These are phyloP conservation scores for Isaurus tuberculatus DNA, from an alignment of 92 coral and sea anemone species.

Conservation along the genomic window DNA sequence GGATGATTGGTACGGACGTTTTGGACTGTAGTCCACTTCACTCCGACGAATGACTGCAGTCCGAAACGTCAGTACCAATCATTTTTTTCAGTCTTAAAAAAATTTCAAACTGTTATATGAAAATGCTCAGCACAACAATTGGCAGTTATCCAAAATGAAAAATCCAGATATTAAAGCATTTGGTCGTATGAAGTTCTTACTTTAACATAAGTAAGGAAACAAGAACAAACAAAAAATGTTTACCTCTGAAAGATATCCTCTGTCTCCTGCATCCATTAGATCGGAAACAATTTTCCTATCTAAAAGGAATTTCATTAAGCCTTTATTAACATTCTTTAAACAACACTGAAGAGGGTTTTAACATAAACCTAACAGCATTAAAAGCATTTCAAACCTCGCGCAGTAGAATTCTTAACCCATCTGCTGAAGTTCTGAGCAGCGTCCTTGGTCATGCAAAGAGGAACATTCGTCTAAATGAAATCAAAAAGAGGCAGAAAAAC, in stretches of 20 bases:
- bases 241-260: conserved; percentile 37
- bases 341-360: neutral
- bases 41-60: too few relatives aligned
- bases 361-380: neutral
- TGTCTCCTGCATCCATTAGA: conserved; percentile 42
- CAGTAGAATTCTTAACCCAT: conserved; percentile 30
- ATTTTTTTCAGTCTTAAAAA: too few relatives aligned
- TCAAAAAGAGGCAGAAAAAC: too few relatives aligned
- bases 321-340: neutral
- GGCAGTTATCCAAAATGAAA: too few relatives aligned
- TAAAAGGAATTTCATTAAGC: neutral
- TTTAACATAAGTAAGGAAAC: too few relatives aligned
- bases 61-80: too few relatives aligned
- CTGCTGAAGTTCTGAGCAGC: conserved; percentile 30
- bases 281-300: conserved; percentile 36
- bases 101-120: too few relatives aligned
- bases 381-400: neutral
- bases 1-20: too few relatives aligned
- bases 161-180: too few relatives aligned
- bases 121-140: too few relatives aligned
- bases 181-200: too few relatives aligned
- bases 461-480: conserved; percentile 9
- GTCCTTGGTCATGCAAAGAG: conserved; percentile 44
- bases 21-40: too few relatives aligned
- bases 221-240: neutral